Percentiles rank a stretch among this genome's conserved stretches.
phyloP scores from a whole-genome alignment of 1,140 invertebrate species.

The Amyelois transitella region DNA sequence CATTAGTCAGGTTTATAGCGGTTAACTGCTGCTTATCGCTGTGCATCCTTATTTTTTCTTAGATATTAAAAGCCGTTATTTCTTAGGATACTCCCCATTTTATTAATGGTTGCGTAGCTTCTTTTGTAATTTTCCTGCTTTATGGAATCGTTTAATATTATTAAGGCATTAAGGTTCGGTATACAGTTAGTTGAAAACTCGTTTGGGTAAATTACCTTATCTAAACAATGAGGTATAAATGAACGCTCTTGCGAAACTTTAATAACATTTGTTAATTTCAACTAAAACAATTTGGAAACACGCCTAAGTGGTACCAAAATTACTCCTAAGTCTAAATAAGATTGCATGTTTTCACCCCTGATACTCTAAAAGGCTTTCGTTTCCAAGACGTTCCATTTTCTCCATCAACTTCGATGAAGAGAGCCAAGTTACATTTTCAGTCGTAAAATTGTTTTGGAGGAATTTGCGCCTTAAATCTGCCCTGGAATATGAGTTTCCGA shows the following conservation, averaged over 20 bases:
- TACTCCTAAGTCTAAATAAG: background rate
- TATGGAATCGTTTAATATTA: background rate
- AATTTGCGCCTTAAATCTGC: background rate
- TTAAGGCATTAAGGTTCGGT: background rate
- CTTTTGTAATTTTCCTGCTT: background rate
- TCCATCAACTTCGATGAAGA: constrained; percentile 10
- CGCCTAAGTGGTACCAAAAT: background rate
- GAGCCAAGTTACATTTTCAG: background rate
- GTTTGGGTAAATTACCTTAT: too few relatives aligned
- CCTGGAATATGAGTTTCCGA: background rate
- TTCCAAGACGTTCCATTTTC: constrained; percentile 13
- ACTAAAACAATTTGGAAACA: too few relatives aligned
- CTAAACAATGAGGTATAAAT: too few relatives aligned
- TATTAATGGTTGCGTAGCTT: background rate
- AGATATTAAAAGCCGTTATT: constrained; percentile 1
- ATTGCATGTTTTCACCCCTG: constrained; percentile 3
- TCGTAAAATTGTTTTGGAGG: background rate
- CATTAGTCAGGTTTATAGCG: constrained; percentile 28
- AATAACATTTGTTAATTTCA: background rate
- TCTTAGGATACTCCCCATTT: background rate
- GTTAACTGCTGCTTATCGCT: constrained; percentile 18
- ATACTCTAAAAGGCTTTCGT: constrained; percentile 16
- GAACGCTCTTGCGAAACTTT: too few relatives aligned
- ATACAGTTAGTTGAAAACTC: background rate
- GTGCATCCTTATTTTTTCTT: constrained; percentile 2